Conservation (phyloP, 2,113 vertebrate species). For the Cryptotis parvus region DNA sequence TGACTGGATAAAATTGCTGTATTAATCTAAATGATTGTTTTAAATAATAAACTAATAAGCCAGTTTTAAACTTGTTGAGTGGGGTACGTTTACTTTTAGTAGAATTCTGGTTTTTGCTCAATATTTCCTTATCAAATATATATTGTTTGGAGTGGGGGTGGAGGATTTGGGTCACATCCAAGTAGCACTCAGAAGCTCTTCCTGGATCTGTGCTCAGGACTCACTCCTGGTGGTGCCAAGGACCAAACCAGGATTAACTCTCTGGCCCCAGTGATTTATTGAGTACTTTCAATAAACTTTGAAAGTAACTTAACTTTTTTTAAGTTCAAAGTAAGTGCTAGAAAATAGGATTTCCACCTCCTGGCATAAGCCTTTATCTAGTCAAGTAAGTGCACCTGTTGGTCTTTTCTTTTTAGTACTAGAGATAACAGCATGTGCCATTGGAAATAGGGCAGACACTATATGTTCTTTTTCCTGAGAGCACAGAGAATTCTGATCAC, state of each 20-base stretch:
- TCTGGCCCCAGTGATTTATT: background rate
- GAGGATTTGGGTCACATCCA: too few relatives aligned
- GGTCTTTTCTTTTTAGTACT: background rate
- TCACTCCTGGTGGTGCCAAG: too few relatives aligned
- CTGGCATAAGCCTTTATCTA: background rate
- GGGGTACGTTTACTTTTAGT: background rate
- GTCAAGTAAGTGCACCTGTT: background rate
- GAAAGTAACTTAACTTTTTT: too few relatives aligned
- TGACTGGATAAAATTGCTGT: background rate
- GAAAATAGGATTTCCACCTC: background rate
- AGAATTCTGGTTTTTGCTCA: slow-evolving; percentile 8
- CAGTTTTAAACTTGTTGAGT: background rate
- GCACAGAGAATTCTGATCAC: background rate
- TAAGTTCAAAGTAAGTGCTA: background rate
- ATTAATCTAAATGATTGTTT: slow-evolving; percentile 32
- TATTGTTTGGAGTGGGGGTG: too few relatives aligned
- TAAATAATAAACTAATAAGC: too few relatives aligned
- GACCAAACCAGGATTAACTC: too few relatives aligned
- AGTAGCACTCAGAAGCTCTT: too few relatives aligned
- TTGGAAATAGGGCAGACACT: background rate
- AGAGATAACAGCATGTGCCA: background rate
- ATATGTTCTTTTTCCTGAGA: background rate
- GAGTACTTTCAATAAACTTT: background rate
- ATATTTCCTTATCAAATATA: background rate
- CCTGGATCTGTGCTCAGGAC: too few relatives aligned